Evolutionary conservation across 2,888 invertebrate species (phyloP), one percentile per base, ranked within the genome.

Genomic region (Pseudeuparius sepicola): DNA sequence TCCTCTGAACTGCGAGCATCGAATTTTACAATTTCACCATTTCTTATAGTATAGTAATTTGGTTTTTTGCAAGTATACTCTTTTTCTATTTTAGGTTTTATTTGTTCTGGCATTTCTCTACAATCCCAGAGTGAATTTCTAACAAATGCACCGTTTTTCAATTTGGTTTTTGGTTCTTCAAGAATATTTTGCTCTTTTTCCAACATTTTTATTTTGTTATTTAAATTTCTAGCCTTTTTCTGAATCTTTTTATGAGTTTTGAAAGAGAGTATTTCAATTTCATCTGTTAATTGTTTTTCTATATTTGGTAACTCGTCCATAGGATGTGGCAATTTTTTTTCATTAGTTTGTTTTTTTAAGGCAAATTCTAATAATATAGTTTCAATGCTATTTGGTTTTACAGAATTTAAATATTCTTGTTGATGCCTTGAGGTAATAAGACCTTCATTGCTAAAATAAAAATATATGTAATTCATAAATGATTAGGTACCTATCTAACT

Each of bases 251-350:
- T 70, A n/a, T 66, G 50, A 5, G 66, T 59, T 24, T 65, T 51
- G n/a, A 61, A 55, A 11, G 56, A 47, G n/a, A 67, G 50, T 44
- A 68, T 64, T 2, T 29, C n/a, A 10, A 38, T 24, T 15, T 28
- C 14, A 9, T 63, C 60, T 48, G 70, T 70, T 30, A 71, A 42
- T 25, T 64, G 59, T 29, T 64, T 49, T 49, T 71, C 70, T 11
- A 74, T 48, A 31, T 66, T 57, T 45, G 66, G 64, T 3, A 74
- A 49, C 24, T 64, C 55, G 48, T 73, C 65, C 55, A 73, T 70
- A 9, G 73, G 72, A 45, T 70, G 69, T 3, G 48, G 42, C n/a
- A n/a, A n/a, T n/a, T n/a, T n/a, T n/a, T n/a, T n/a, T n/a, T n/a
- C n/a, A n/a, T n/a, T n/a, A n/a, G n/a, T n/a, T n/a, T 33, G 13